Percentiles rank a stretch among this genome's conserved stretches.
Conservation (phyloP, 2,888 invertebrate species). For the Volucella inflata region DNA sequence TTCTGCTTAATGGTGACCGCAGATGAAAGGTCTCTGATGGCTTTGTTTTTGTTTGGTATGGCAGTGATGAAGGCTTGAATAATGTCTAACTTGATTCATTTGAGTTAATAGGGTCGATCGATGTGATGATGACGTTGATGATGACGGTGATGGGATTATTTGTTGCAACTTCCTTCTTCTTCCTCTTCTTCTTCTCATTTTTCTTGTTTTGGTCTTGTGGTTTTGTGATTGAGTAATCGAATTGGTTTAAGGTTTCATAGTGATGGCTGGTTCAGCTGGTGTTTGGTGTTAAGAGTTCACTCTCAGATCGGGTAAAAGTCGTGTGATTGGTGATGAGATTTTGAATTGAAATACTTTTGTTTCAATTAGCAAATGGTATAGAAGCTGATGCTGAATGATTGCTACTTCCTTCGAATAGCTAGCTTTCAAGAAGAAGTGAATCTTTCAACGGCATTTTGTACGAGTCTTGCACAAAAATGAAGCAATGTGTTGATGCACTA, state of each 20-base stretch:
- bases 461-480: too few species aligned
- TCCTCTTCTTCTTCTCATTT: too few species aligned
- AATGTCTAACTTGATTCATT: conserved; percentile 63
- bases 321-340: conserved; percentile 51
- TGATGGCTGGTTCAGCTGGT: conserved; percentile 10
- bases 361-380: conserved; percentile 13
- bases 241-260: conserved; percentile 26
- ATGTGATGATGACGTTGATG: conserved; percentile 52
- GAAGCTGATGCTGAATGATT: too few species aligned
- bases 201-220: conserved; percentile 9
- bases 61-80: conserved; percentile 61
- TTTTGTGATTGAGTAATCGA: conserved; percentile 67
- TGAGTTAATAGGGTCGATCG: conserved; percentile 73
- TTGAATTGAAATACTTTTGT: conserved; percentile 34
- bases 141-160: conserved; percentile 64
- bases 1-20: conserved; percentile 65
- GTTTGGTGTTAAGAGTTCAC: conserved; percentile 61
- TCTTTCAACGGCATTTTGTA: too few species aligned
- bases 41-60: conserved; percentile 56
- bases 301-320: conserved; percentile 63
- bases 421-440: too few species aligned
- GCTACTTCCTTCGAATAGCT: too few species aligned
- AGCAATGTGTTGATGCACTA: too few species aligned
- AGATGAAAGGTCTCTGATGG: conserved; percentile 67
- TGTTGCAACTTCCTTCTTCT: conserved; percentile 62